Evolutionary conservation across 2,888 invertebrate species (phyloP).

Genomic region (Trissolcus japonicus): DNA sequence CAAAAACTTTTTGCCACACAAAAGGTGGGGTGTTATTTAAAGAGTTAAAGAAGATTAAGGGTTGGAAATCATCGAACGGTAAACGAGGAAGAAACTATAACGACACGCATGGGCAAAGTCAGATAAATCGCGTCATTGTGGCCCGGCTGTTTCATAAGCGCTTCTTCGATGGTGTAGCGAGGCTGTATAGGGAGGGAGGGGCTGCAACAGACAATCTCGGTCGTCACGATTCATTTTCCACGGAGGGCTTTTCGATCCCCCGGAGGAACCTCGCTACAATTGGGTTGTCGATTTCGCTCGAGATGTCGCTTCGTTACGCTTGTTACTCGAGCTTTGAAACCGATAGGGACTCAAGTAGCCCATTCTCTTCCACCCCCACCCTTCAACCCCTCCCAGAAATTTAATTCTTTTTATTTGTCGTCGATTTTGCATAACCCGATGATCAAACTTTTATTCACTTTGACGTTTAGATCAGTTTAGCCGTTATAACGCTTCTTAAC

Average conservation of each 20-base stretch:
- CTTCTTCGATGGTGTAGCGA: conserved; percentile 15
- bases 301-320: conserved; percentile 56
- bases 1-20: not conserved
- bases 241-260: conserved; percentile 52
- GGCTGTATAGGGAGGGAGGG: not conserved
- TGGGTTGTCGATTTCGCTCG: conserved; percentile 57
- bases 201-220: conserved; percentile 45
- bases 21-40: no score
- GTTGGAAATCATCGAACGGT: conserved; percentile 20
- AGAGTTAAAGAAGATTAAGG: not conserved
- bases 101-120: conserved; percentile 50
- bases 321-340: conserved; percentile 52
- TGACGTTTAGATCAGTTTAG: not conserved
- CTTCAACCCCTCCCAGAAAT: not conserved
- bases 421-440: conserved; percentile 1
- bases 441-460: not conserved
- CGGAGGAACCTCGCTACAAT: conserved; percentile 53
- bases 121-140: conserved; percentile 46
- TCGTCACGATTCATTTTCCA: conserved; percentile 55
- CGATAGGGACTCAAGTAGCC: conserved; percentile 41
- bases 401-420: conserved; percentile 17
- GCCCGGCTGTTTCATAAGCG: conserved; percentile 50
- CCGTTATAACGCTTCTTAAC: no score
- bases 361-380: conserved; percentile 3
- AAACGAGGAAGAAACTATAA: conserved; percentile 35